These are phyloP conservation scores for Meandrina meandrites DNA, from an alignment of 92 coral and sea anemone genomes.

Conservation along the genomic window DNA sequence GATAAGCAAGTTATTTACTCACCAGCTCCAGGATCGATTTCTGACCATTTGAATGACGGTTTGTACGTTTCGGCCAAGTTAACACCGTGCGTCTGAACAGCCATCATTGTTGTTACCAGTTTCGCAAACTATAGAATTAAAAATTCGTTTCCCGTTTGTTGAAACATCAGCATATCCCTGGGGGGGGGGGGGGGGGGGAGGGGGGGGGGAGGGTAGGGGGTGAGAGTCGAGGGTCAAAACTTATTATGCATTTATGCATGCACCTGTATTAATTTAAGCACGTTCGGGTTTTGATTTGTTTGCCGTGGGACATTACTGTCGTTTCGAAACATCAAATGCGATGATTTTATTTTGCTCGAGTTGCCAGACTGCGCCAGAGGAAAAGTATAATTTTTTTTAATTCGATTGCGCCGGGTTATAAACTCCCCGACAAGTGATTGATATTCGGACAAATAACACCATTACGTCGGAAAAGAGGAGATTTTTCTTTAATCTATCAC, in stretches of 20 bases:
- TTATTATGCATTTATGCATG: neutral
- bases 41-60: slow-evolving; percentile 38
- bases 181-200: neutral
- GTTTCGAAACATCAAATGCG: neutral
- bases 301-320: neutral
- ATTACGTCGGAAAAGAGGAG: neutral
- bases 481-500: neutral
- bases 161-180: neutral
- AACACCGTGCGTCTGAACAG: neutral
- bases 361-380: no score
- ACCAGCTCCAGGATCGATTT: slow-evolving; percentile 52
- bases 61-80: slow-evolving; percentile 33
- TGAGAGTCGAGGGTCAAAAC: neutral
- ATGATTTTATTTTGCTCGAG: neutral
- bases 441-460: no score
- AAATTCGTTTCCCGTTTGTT: neutral
- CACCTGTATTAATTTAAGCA: neutral
- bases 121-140: neutral
- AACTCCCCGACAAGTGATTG: no score
- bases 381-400: neutral
- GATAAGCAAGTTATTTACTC: neutral
- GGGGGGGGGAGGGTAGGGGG: no score
- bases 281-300: neutral
- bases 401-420: no score
- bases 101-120: neutral